Conservation (phyloP, 1,140 invertebrate genomes). For the Drosophila tsacasi region DNA sequence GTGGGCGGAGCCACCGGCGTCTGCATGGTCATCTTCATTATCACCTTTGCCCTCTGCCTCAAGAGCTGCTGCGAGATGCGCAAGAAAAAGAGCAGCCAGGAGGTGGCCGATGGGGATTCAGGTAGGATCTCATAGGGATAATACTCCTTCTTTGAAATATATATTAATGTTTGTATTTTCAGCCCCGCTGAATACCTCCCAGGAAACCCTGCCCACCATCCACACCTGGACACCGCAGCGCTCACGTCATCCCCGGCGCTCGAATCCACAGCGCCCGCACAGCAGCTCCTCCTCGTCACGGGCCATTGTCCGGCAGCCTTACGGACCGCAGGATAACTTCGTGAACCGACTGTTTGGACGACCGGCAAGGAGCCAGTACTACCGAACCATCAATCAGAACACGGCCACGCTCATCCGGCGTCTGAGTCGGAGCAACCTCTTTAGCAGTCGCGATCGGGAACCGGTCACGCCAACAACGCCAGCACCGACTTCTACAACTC, state of each 20-base stretch:
- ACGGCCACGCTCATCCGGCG: constrained; percentile 78
- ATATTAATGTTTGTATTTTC: neutral
- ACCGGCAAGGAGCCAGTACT: constrained; percentile 75
- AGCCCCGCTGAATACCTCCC: constrained; percentile 49
- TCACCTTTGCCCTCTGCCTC: constrained; percentile 68
- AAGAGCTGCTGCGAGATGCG: constrained; percentile 73
- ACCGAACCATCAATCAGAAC: constrained; percentile 80
- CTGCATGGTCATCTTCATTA: constrained; percentile 77
- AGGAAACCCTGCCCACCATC: constrained; percentile 52
- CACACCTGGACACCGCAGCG: constrained; percentile 52
- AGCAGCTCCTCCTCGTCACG: constrained; percentile 35
- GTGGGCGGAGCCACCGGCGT: constrained; percentile 73
- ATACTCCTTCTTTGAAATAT: neutral
- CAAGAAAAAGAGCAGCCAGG: constrained; percentile 36
- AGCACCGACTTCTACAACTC: constrained; percentile 35
- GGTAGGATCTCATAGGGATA: constrained; percentile 9
- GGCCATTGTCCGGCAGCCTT: constrained; percentile 57
- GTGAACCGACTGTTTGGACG: constrained; percentile 75
- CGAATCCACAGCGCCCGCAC: constrained; percentile 53
- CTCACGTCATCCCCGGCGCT: constrained; percentile 53
- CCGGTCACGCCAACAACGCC: constrained; percentile 43
- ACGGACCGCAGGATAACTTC: constrained; percentile 72
- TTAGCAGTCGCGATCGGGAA: constrained; percentile 69
- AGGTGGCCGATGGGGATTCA: constrained; percentile 16
- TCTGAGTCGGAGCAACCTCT: constrained; percentile 78